phyloP scores from a whole-genome alignment of 2,888 invertebrate genomes.

The Cerastis leucographa region DNA sequence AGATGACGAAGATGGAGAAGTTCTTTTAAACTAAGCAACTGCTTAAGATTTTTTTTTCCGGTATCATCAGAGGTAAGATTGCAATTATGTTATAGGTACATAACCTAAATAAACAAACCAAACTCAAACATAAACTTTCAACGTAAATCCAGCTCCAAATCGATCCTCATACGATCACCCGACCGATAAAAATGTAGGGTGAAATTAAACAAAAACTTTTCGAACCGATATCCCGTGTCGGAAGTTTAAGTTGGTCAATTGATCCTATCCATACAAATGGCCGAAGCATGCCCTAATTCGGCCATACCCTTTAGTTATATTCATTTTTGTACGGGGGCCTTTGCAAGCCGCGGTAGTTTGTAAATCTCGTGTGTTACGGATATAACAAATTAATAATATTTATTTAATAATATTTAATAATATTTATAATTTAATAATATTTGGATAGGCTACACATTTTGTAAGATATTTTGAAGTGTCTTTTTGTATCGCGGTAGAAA shows the following conservation, averaged over 20 bases:
- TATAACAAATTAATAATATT: slow-evolving; percentile 31
- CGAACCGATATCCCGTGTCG: slow-evolving; percentile 40
- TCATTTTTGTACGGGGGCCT: slow-evolving; percentile 28
- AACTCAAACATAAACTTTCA: slow-evolving; percentile 44
- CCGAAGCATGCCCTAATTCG: slow-evolving; percentile 14
- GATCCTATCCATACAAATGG: slow-evolving; percentile 61
- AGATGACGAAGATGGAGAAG: too few relatives aligned
- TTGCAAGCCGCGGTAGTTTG: slow-evolving; percentile 29
- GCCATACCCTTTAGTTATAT: slow-evolving; percentile 25
- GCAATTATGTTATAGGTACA: not conserved
- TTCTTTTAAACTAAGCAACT: not conserved
- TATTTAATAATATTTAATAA: slow-evolving; percentile 34
- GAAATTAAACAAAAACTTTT: slow-evolving; percentile 67
- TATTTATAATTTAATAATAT: slow-evolving; percentile 31
- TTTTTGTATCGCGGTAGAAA: too few relatives aligned
- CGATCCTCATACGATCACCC: slow-evolving; percentile 45
- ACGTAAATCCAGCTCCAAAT: slow-evolving; percentile 34
- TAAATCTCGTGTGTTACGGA: slow-evolving; percentile 30
- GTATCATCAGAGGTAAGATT: not conserved
- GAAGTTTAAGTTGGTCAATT: slow-evolving; percentile 56
- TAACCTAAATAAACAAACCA: not conserved
- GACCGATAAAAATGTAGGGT: slow-evolving; percentile 59
- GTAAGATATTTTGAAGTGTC: not conserved
- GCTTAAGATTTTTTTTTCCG: not conserved
- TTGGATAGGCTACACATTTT: slow-evolving; percentile 3